A percentile compares a stretch with the other conserved stretches of the same genome.
phyloP scores from a whole-genome alignment of 2,113 vertebrate species.

The Orthonyx spaldingii region DNA sequence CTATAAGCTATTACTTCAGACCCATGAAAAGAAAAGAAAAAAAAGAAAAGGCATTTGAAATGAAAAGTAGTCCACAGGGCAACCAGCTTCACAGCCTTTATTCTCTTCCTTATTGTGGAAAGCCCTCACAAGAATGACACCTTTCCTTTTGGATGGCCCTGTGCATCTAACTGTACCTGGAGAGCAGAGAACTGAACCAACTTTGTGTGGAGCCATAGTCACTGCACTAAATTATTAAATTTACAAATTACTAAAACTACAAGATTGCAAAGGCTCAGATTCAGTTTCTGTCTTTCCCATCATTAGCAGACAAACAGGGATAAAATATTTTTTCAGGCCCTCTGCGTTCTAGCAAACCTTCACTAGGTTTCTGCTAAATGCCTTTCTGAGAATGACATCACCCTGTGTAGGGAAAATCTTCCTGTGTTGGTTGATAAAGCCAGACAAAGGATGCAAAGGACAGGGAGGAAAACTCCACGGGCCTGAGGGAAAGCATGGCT shows the following conservation, averaged over 20 bases:
- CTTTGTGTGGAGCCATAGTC: accelerated
- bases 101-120: background rate
- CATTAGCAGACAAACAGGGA: background rate
- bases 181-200: background rate
- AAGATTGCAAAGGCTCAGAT: background rate
- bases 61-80: background rate
- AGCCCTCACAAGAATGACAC: background rate
- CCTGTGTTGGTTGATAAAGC: background rate
- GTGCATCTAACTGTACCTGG: background rate
- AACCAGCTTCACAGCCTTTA: background rate
- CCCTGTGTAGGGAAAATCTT: background rate
- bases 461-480: background rate
- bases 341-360: background rate
- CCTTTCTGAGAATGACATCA: background rate
- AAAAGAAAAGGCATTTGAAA: background rate
- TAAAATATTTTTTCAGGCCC: background rate
- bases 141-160: background rate
- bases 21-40: background rate
- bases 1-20: background rate
- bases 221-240: background rate
- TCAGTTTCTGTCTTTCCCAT: background rate
- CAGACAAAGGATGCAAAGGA: background rate
- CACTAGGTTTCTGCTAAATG: background rate
- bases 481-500: background rate
- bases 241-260: background rate